Conservation (phyloP, 2,113 vertebrate species). For the Coptodon rendalli region DNA sequence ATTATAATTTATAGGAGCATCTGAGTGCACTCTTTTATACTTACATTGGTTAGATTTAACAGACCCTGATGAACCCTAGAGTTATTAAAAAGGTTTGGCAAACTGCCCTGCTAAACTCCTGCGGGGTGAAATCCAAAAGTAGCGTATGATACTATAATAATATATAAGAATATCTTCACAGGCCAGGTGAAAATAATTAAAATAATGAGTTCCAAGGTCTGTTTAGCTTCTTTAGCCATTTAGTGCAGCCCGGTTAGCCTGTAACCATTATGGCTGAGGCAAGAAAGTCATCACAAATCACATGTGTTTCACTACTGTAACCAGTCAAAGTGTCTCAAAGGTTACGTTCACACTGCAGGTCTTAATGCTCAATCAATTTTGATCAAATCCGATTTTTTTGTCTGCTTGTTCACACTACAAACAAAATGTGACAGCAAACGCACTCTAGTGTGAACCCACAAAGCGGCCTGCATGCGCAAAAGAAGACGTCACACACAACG, state of each 20-base stretch:
- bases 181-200: not conserved
- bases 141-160: not conserved
- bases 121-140: not conserved
- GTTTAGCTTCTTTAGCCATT: not conserved
- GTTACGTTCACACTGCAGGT: not conserved
- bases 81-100: not conserved
- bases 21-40: not conserved
- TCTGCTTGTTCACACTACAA: not conserved
- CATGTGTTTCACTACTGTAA: not conserved
- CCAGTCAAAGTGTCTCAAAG: not conserved
- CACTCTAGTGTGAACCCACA: accelerated
- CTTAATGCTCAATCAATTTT: not conserved
- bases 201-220: not conserved
- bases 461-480: no score
- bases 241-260: not conserved
- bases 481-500: no score
- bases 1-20: not conserved
- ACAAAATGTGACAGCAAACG: not conserved
- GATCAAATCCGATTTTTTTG: not conserved
- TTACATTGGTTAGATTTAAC: not conserved
- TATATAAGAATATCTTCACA: not conserved
- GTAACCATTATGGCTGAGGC: not conserved
- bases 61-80: not conserved
- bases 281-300: not conserved
- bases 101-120: not conserved